Base-by-base conservation (phyloP, 2,113 vertebrate species). In the Channa maculata region DNA sequence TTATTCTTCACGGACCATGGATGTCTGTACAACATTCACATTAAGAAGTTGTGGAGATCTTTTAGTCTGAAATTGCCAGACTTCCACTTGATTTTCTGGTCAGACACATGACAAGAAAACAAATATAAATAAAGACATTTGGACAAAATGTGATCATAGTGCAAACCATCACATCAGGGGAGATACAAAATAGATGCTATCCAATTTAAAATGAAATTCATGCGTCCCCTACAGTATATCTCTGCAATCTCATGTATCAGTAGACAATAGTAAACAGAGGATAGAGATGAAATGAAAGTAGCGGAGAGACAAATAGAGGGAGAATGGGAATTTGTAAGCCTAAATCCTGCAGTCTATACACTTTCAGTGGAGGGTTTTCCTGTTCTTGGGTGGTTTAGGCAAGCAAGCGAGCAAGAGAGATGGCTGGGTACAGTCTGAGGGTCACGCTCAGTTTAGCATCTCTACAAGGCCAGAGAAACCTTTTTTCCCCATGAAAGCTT, bases 361-460 rank as follows among this genome's bases (percentile, higher is more conserved):
- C 61, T 71, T 39, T 64, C 61, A 77, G 65, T 14, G 8, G 43
- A 83, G 63, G 71, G 43, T 43, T 82, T 80, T 75, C 77, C 65
- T 75, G 51, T 67, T 72, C 65, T 41, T 36, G 50, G 54, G 64
- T 45, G 38, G 48, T 76, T 82, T 71, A 62, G 75, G 57, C 15
- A 63, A 57, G 55, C 57, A 67, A 70, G 77, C 37, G 13, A 68
- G 63, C 36, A n/a, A 60, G 57, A 67, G 71, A 60, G 62, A 80
- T 62, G 67, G 52, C 75, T 75, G 71, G 52, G 79, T 66, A 88
- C 83, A 65, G 65, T 45, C 53, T 34, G 63, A 80, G 83, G 86
- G 88, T 89, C 75, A 86, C 37, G 75, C 86, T 88, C 86, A 86
- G 83, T 90, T 92, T 91, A 87, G 82, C 86, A 84, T 84, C 8